Percentiles rank a stretch among this genome's conserved stretches.
These are phyloP conservation scores for Natrix natrix DNA, from an alignment of 2,797 vertebrate genomes.

Conservation along the genomic window DNA sequence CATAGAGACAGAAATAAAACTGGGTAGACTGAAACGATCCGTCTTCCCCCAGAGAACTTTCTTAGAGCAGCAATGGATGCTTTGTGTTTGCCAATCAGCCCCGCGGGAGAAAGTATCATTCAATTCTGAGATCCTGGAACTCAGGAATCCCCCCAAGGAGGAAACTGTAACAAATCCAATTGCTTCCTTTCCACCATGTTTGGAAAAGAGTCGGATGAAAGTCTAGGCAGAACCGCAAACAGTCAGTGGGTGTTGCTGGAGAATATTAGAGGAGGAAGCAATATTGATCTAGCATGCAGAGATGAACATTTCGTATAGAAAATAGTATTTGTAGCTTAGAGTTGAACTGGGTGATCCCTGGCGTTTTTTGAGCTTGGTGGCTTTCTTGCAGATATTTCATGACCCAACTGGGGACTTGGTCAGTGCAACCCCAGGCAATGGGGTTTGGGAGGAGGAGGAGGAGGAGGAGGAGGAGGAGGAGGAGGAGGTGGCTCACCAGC, in stretches of 20 bases:
- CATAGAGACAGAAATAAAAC: not conserved
- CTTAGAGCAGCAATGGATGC: not conserved
- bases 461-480: not conserved
- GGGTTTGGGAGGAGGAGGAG: too few relatives aligned
- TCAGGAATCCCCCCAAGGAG: not conserved
- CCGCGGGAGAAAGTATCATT: not conserved
- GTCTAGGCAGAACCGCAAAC: constrained; percentile 41
- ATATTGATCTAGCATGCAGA: constrained; percentile 47
- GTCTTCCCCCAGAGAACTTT: not conserved
- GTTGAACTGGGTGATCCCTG: not conserved
- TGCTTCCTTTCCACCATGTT: not conserved
- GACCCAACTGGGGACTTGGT: not conserved
- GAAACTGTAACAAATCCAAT: not conserved
- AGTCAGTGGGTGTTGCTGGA: constrained; percentile 16
- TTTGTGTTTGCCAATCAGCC: not conserved
- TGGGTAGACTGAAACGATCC: not conserved
- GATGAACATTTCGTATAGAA: not conserved
- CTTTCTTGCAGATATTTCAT: not conserved
- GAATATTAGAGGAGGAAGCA: constrained; percentile 39
- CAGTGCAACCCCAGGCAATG: not conserved
- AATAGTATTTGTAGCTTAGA: not conserved
- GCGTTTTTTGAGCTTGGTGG: not conserved
- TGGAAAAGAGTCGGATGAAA: constrained; percentile 37
- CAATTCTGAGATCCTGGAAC: not conserved
- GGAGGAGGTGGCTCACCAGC: too few relatives aligned